Conservation (phyloP, 2,113 vertebrate species). For the Puffinus mauretanicus region DNA sequence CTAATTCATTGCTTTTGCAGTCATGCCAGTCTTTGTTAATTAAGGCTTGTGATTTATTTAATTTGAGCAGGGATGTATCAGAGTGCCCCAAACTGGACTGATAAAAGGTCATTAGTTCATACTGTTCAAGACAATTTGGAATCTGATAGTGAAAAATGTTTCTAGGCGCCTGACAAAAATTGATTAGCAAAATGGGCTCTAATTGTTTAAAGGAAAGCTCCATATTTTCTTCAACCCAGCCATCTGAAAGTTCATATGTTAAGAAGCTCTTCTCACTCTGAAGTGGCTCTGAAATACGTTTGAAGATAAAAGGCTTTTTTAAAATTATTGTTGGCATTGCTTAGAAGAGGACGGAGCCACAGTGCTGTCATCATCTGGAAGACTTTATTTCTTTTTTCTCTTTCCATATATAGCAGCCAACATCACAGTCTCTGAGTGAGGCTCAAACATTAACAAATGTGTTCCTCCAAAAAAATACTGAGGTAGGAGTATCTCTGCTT, state of each 20-base stretch:
- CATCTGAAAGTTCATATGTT: not conserved
- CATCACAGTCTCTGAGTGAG: not conserved
- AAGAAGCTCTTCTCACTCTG: not conserved
- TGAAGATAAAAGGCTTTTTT: constrained; percentile 43
- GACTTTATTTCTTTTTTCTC: constrained; percentile 6
- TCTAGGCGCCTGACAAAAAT: constrained; percentile 5
- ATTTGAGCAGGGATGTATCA: not conserved
- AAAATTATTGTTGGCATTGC: constrained; percentile 35
- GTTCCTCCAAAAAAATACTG: not conserved
- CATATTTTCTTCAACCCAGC: not conserved
- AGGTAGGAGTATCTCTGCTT: not conserved
- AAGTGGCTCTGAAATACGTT: not conserved
- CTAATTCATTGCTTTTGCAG: constrained; percentile 62
- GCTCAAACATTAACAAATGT: not conserved
- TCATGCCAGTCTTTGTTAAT: constrained; percentile 52
- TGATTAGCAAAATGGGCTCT: not conserved
- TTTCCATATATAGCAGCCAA: not conserved
- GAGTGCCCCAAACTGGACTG: constrained; percentile 31
- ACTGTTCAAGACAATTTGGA: constrained; percentile 12
- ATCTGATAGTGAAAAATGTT: constrained; percentile 10
- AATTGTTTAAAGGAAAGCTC: constrained; percentile 32
- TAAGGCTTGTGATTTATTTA: constrained; percentile 67
- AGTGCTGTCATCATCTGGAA: constrained; percentile 5
- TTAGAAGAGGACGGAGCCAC: not conserved
- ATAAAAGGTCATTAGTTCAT: constrained; percentile 39